Conservation (phyloP, 2,888 invertebrate species). For the Latrodectus hesperus region DNA sequence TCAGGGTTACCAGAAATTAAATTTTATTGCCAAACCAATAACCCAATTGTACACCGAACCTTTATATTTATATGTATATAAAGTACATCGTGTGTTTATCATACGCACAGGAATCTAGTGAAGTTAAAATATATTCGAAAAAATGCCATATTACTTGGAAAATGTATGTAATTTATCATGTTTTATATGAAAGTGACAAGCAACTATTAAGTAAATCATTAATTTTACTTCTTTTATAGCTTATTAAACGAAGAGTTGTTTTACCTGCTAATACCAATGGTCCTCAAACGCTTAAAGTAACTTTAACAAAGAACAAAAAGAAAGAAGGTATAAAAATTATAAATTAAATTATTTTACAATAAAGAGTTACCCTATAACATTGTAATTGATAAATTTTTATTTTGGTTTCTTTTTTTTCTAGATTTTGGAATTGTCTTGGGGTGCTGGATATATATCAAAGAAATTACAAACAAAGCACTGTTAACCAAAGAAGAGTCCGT, state of each 20-base stretch:
- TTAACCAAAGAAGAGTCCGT: constrained; percentile 86
- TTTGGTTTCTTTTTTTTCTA: constrained; percentile 75
- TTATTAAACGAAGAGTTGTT: constrained; percentile 69
- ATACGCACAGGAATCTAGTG: no score
- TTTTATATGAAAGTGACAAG: no score
- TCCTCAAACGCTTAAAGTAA: constrained; percentile 82
- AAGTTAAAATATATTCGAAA: no score
- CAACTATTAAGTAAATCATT: no score
- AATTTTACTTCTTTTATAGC: constrained; percentile 74
- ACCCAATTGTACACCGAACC: no score
- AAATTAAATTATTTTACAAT: background rate
- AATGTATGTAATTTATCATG: no score
- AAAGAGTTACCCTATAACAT: background rate
- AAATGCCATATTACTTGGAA: no score
- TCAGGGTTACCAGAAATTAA: no score
- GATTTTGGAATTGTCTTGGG: constrained; percentile 97
- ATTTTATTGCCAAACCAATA: no score
- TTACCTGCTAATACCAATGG: constrained; percentile 57
- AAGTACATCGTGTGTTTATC: no score
- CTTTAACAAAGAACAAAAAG: constrained; percentile 92
- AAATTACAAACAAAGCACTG: constrained; percentile 86
- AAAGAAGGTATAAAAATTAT: constrained; percentile 85
- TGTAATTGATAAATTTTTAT: background rate
- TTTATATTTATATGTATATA: no score
- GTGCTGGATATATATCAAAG: constrained; percentile 94